Base-by-base conservation (phyloP, 2,113 vertebrate genomes). In the Dromas ardeola region DNA sequence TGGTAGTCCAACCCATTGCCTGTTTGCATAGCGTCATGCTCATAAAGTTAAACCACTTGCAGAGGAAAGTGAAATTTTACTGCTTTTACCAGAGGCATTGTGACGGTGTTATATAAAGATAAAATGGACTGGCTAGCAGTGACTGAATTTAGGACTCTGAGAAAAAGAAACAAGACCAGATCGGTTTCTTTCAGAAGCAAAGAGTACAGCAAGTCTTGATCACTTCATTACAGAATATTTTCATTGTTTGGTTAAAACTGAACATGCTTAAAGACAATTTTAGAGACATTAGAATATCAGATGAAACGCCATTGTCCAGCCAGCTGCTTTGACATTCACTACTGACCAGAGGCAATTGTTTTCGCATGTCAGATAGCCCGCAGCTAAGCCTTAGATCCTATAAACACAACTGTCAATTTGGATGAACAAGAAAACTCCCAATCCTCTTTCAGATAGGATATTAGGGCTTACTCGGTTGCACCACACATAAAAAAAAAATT, bases 301-400 rank as follows among this genome's bases (percentile, higher is more conserved):
- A 88, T 71, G 43, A 94, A 95, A 81, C 2, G 4, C 47, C 65
- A 71, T 78, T 95, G 94, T 92, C 93, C 89, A 91, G 87, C 88
- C 94, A 92, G 93, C 90, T 95, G 93, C 85, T 97, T 94, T 88
- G 89, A 85, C 89, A 82, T 72, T 97, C 73, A 52, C 36, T 89
- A 88, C 71, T 88, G 93, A 95, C 92, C 88, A 95, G 72, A 47
- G 61, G 92, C 90, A 80, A 95, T 74, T 87, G 86, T 87, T 96
- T 73, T 70, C 52, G 29, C 74, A 61, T 73, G 58, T 90, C 93
- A 93, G 94, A 95, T 52, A 85, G 95, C 79, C 85, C 10, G 11
- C 59, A 81, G 96, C 87, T 97, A 98, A 97, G 92, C 95, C 84
- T 97, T 94, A 97, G 94, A 96, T 97, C 95, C 97, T 88, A 96